phyloP scores from a whole-genome alignment of 2,797 vertebrate species.

The Labeo calbasu region DNA sequence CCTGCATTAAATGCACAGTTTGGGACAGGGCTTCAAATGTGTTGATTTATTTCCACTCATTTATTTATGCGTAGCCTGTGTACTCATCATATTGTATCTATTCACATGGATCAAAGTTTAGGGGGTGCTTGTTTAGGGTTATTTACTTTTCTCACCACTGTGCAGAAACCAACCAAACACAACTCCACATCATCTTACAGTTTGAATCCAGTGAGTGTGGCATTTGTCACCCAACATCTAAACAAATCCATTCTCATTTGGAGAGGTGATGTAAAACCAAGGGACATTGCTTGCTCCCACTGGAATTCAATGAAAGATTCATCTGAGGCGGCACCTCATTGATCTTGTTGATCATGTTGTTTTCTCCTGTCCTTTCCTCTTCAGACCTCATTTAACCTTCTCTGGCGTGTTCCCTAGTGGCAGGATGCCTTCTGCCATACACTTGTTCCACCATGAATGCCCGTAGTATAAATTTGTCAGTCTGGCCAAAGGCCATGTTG shows the following conservation, averaged over 20 bases:
- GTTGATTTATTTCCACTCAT: neutral
- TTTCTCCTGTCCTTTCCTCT: neutral
- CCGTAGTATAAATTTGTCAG: constrained; percentile 39
- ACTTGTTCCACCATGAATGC: constrained; percentile 13
- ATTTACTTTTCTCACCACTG: constrained; percentile 9
- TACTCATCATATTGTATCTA: neutral
- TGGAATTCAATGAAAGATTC: neutral
- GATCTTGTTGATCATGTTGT: neutral
- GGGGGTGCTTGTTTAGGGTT: neutral
- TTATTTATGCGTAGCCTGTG: neutral
- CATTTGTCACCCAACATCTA: constrained; percentile 40
- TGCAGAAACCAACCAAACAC: constrained; percentile 9
- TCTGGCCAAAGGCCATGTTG: constrained; percentile 39
- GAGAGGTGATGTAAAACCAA: constrained; percentile 1
- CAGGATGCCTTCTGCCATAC: neutral
- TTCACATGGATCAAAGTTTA: neutral
- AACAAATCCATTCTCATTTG: constrained; percentile 31
- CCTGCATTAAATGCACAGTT: no score
- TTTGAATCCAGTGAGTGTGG: constrained; percentile 1
- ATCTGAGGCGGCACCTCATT: neutral
- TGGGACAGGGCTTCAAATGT: neutral
- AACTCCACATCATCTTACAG: constrained; percentile 8
- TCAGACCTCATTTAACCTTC: neutral
- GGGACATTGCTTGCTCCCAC: neutral
- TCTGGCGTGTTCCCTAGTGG: neutral